Evolutionary conservation across 2,797 vertebrate genomes (phyloP), one percentile per base, ranked within the genome.

Genomic region (Simalia tracyae): DNA sequence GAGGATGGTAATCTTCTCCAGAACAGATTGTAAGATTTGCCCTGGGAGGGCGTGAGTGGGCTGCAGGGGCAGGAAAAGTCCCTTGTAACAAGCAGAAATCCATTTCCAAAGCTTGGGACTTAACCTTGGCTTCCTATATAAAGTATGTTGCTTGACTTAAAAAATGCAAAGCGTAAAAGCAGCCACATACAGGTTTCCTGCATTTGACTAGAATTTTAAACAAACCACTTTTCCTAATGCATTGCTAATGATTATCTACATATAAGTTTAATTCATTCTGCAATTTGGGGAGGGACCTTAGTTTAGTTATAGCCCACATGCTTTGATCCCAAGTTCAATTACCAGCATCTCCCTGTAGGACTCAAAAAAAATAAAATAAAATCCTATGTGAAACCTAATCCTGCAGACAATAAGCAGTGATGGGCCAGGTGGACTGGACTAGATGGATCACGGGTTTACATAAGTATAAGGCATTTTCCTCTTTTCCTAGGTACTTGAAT

Each of bases 151-250:
- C 76, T 56, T 61, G 86, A 26, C 66, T 91, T 76, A 60, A 57
- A 87, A 90, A 81, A 86, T 64, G 66, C 26, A 59, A 22, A 84
- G 28, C 42, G 63, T 14, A 88, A 92, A 90, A n/a, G n/a, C 46
- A 87, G 50, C 50, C 31, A 84, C 12, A 68, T 14, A 61, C 14
- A 56, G 50, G 14, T 28, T 31, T 54, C 59, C 46, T 88, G 12
- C 36, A 50, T 85, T 84, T 54, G 22, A 84, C 1, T 42, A 14
- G 28, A 42, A 68, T 64, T 86, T 81, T 64, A 56, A 88, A 64
- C 24, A 19, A 92, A 36, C 24, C 1, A n/a, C 31, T 84, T 46
- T 56, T 87, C 11, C n/a, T 50, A 50, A 31, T 50, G 61, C 1
- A 86, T 50, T 89, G n/a, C 60, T 56, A 90, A 66, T 63, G 31